phyloP scores from a whole-genome alignment of 2,113 vertebrate genomes.

The Coptodon rendalli region DNA sequence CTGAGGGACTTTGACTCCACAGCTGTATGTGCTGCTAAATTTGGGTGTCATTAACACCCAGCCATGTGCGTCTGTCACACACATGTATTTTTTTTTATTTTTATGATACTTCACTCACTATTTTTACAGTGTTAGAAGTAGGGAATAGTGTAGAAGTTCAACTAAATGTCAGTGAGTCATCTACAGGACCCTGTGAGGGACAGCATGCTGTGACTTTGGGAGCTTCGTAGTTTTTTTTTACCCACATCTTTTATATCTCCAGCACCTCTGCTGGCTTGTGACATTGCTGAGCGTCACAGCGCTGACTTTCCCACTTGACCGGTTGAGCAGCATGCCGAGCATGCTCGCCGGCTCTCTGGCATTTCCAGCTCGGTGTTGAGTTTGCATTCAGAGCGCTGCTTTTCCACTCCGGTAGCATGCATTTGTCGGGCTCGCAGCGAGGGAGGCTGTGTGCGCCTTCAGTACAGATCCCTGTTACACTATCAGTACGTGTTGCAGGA shows the following conservation, averaged over 20 bases:
- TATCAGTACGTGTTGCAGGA: neutral
- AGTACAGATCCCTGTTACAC: neutral
- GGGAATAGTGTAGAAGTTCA: neutral
- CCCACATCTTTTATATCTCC: neutral
- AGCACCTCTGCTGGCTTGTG: neutral
- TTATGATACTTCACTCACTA: neutral
- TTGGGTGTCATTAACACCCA: neutral
- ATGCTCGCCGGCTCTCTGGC: constrained; percentile 8
- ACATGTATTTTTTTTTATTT: neutral
- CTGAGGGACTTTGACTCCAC: neutral
- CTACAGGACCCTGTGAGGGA: neutral
- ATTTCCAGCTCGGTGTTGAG: constrained; percentile 43
- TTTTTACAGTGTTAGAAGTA: neutral
- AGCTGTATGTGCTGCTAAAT: neutral
- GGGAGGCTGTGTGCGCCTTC: neutral
- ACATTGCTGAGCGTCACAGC: neutral
- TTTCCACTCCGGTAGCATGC: neutral
- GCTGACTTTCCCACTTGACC: constrained; percentile 6
- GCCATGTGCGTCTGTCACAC: neutral
- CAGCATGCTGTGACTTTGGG: neutral
- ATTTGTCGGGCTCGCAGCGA: neutral
- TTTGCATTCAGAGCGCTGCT: constrained; percentile 10
- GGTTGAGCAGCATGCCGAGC: constrained; percentile 36
- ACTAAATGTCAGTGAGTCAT: neutral
- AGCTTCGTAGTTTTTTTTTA: neutral